Evolutionary conservation across 2,797 vertebrate genomes (phyloP), one percentile per base, ranked within the genome.

Genomic region (Brachymystax lenok): DNA sequence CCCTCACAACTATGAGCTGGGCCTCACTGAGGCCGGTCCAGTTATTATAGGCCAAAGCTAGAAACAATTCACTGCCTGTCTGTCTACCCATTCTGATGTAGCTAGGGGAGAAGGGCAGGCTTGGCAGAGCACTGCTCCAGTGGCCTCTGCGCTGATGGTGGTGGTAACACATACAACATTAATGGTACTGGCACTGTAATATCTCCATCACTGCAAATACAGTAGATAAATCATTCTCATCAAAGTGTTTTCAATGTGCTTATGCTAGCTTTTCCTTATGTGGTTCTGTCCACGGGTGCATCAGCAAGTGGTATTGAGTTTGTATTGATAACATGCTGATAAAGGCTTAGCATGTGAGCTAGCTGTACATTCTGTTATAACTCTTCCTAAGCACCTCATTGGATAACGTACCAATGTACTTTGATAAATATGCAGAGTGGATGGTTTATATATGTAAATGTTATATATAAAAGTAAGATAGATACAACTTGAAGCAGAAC

Each of bases 11-110:
- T 1, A 75, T 84, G 71, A 85, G 85, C 83, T 84, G 80, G 87
- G 52, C 67, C 17, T 52, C 24, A 19, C 16, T 51, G 73, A 82
- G 86, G 79, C 33, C 83, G 85, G 79, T 85, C 78, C 77, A 72
- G 81, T 85, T 86, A 87, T 80, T 84, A 74, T 21, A 75, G 85
- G 82, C 79, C 79, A 87, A 74, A 82, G 80, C 67, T 84, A 75
- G 78, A 56, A 71, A 82, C 74, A 74, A 69, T 83, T 83, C 73
- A 77, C 74, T 79, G 82, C 74, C 74, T 79, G 69, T 73, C 52
- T 72, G 30, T 74, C 78, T 74, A 76, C 21, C 78, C 33, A 2
- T 40, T 33, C 74, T 54, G 74, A 61, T 14, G 52, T 28, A 13
- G 72, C 19, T 73, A 27, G 52, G 19, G n/a, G 77, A 46, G 52